Base-by-base conservation (phyloP, 1,140 invertebrate genomes). In the Pachyrhynchus sulphureomaculatus region DNA sequence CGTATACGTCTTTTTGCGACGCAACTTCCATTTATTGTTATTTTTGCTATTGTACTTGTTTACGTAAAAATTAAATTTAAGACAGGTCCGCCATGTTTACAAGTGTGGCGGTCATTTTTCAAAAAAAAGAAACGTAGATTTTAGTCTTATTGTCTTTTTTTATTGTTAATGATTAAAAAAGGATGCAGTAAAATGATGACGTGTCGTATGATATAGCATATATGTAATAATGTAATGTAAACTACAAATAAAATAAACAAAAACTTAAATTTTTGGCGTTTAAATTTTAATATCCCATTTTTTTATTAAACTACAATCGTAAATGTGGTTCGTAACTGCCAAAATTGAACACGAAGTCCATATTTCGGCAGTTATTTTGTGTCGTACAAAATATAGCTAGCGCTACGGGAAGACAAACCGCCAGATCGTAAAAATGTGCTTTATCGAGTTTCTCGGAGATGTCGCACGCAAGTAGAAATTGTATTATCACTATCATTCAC, bases 211-310 rank as follows among this genome's bases (percentile, higher is more conserved):
- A 61, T 61, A 61, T 61, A 61, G 58, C 58, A 61, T 61, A 61
- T 61, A 61, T 61, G 58, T 61, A 61, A 61, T 61, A 61, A 61
- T 61, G 48, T 53, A 61, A 61, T 61, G 58, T 61, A 61, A 61
- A 61, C 58, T 61, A 61, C 58, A 61, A 57, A 61, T 61, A 61
- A 61, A 61, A 53, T 23, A 42, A 42, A 44, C 33, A 52, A 61
- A 61, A 52, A 34, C n/a, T 12, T n/a, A 12, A 37, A 10, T 17
- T 23, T 58, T 13, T n/a, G n/a, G n/a, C n/a, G n/a, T n/a, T n/a
- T n/a, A n/a, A n/a, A n/a, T n/a, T n/a, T n/a, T n/a, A n/a, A n/a
- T n/a, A n/a, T n/a, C n/a, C n/a, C n/a, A n/a, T n/a, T n/a, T n/a
- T n/a, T n/a, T n/a, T n/a, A n/a, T n/a, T n/a, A n/a, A n/a, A n/a